phyloP scores from a whole-genome alignment of 2,113 vertebrate species.

The Diadophis punctatus region DNA sequence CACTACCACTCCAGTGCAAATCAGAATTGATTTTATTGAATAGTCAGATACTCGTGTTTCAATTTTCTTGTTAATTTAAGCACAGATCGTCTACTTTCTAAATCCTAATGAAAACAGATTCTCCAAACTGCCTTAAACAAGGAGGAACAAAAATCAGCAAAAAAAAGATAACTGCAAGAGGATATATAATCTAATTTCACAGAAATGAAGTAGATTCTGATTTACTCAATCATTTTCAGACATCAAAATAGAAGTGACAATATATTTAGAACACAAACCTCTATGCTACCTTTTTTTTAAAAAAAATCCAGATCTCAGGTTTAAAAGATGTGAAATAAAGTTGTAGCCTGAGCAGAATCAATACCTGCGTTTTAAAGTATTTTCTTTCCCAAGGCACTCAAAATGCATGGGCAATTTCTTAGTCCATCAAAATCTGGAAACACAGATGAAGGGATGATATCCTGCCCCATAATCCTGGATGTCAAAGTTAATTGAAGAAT shows the following conservation, averaged over 20 bases:
- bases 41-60: neutral
- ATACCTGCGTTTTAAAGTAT: neutral
- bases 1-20: too few species aligned
- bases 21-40: neutral
- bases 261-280: neutral
- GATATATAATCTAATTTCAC: neutral
- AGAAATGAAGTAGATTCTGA: neutral
- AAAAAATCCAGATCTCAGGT: slow-evolving; percentile 1
- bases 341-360: neutral
- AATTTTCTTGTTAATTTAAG: neutral
- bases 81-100: neutral
- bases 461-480: neutral
- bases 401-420: neutral
- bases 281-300: neutral
- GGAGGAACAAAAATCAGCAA: neutral
- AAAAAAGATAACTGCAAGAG: neutral
- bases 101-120: neutral
- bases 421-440: neutral
- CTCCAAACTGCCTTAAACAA: neutral
- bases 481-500: neutral
- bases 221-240: neutral
- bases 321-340: neutral
- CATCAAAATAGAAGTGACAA: neutral
- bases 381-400: neutral
- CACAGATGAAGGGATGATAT: neutral